Percentiles rank a stretch among this genome's conserved stretches.
phyloP scores from a whole-genome alignment of 2,797 vertebrate genomes.

The Channallabes apus region DNA sequence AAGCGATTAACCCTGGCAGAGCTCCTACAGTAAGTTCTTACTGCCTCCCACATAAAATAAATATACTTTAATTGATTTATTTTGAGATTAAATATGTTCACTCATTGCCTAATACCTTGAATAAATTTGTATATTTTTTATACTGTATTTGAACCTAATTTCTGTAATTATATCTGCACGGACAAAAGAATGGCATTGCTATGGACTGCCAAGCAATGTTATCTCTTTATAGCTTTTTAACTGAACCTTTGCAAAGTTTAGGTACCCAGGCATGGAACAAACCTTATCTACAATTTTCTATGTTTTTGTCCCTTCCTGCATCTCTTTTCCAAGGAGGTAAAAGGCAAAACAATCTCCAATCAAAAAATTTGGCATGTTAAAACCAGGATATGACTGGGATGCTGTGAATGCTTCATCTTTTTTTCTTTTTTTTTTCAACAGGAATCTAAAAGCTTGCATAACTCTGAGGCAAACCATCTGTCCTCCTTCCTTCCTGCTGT shows the following conservation, averaged over 20 bases:
- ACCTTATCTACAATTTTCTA: background rate
- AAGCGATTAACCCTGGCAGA: background rate
- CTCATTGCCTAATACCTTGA: background rate
- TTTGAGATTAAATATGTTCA: background rate
- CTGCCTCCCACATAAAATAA: background rate
- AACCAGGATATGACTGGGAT: background rate
- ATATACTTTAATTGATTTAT: background rate
- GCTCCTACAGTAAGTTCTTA: background rate
- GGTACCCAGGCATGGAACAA: background rate
- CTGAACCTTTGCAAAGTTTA: background rate
- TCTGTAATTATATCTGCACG: background rate
- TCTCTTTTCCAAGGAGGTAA: background rate
- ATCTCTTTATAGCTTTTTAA: background rate
- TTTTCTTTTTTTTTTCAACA: background rate
- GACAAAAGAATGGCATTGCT: background rate
- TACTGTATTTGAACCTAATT: background rate
- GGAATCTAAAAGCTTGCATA: background rate
- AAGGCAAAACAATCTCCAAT: no score
- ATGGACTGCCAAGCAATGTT: background rate
- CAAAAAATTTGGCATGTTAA: background rate
- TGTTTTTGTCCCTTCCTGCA: background rate
- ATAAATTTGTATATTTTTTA: no score
- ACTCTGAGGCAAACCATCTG: conserved; percentile 15
- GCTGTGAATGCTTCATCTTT: background rate
- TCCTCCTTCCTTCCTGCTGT: conserved; percentile 12